These are phyloP conservation scores for Philotrypesis tridentata DNA, from an alignment of 1,140 invertebrate species.

Conservation along the genomic window DNA sequence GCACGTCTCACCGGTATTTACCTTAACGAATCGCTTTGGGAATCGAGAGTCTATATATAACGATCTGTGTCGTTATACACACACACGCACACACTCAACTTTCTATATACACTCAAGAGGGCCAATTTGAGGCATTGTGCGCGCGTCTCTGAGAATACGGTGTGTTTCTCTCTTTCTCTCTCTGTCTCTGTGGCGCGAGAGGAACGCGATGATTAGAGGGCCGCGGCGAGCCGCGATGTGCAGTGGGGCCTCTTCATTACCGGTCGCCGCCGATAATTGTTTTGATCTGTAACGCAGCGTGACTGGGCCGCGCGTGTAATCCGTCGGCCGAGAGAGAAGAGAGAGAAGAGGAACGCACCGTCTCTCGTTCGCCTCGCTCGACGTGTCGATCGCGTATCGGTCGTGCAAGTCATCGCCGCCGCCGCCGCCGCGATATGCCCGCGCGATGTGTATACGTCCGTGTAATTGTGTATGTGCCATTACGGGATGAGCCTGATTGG, in stretches of 20 bases:
- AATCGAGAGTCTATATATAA: not conserved
- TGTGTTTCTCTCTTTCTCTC: no score
- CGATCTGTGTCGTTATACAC: not conserved
- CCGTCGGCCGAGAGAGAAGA: conserved; percentile 54
- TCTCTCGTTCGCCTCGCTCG: no score
- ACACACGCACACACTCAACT: not conserved
- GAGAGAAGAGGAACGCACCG: no score
- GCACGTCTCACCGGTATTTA: not conserved
- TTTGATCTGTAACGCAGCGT: conserved; percentile 62
- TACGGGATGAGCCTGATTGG: no score
- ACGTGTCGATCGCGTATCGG: no score
- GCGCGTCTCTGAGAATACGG: not conserved
- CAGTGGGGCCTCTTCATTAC: conserved; percentile 41
- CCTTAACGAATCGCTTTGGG: conserved; percentile 1
- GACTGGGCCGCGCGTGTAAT: conserved; percentile 53
- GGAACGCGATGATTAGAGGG: not conserved
- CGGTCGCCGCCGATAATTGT: conserved; percentile 60
- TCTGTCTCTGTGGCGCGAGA: not conserved
- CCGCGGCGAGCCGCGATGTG: not conserved
- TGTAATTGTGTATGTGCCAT: no score
- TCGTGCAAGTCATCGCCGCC: not conserved
- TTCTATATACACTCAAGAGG: not conserved
- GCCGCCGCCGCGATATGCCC: no score
- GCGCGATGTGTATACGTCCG: no score
- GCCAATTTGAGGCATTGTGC: conserved; percentile 1